Conservation (phyloP, 2,113 vertebrate species). For the Tyto alba region DNA sequence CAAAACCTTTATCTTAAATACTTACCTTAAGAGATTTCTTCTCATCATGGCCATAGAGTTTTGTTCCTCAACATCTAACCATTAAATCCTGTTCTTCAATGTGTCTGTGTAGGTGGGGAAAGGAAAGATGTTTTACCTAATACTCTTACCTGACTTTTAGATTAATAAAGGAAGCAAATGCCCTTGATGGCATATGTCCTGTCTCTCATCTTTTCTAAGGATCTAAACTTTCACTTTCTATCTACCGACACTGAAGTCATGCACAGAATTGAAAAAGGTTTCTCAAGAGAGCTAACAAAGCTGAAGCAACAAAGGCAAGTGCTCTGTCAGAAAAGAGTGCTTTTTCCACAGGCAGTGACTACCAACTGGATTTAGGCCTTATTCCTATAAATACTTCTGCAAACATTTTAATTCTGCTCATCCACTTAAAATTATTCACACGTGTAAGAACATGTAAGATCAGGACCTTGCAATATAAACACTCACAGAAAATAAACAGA, state of each 20-base stretch:
- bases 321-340: neutral
- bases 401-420: constrained; percentile 36
- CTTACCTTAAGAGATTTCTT: neutral
- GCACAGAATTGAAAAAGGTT: neutral
- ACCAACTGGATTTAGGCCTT: neutral
- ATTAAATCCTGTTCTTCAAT: neutral
- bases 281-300: neutral
- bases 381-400: constrained; percentile 18
- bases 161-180: neutral
- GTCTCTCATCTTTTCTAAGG: neutral
- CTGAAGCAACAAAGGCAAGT: neutral
- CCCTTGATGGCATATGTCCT: neutral
- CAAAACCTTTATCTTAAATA: neutral
- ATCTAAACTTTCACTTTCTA: neutral
- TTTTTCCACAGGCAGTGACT: neutral
- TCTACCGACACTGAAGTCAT: neutral
- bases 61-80: neutral
- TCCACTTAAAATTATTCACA: constrained; percentile 22
- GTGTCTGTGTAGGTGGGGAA: neutral
- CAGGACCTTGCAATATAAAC: neutral
- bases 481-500: neutral
- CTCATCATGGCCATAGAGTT: neutral
- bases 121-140: neutral
- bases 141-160: neutral
- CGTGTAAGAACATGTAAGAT: neutral